These are phyloP conservation scores for Anthopleura xanthogrammica DNA, from an alignment of 92 coral and sea anemone genomes.

Conservation along the genomic window DNA sequence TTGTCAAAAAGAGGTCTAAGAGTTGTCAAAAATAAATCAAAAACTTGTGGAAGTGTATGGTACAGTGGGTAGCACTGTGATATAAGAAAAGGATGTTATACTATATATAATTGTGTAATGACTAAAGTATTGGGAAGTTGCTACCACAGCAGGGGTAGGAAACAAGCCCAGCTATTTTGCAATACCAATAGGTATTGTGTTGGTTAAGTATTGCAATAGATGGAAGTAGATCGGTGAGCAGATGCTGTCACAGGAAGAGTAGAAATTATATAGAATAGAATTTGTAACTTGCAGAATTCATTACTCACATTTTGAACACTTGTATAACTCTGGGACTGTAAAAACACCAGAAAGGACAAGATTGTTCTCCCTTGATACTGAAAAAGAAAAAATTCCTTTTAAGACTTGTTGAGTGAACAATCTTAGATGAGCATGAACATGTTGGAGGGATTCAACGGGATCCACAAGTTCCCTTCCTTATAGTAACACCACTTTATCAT, in stretches of 20 bases:
- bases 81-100: too few relatives aligned
- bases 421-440: too few relatives aligned
- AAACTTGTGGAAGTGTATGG: too few relatives aligned
- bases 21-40: too few relatives aligned
- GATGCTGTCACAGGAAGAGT: background rate
- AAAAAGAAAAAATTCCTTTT: background rate
- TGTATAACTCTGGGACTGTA: slow-evolving; percentile 90
- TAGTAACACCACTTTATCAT: too few relatives aligned
- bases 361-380: slow-evolving; percentile 81
- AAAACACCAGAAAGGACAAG: slow-evolving; percentile 97
- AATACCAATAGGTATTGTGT: background rate
- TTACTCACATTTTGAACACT: slow-evolving; percentile 89
- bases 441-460: too few relatives aligned
- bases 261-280: background rate
- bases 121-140: background rate
- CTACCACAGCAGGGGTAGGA: background rate
- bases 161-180: background rate
- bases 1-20: too few relatives aligned
- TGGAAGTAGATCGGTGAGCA: background rate
- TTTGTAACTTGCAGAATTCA: background rate
- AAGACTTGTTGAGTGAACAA: background rate
- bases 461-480: too few relatives aligned
- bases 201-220: background rate
- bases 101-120: background rate
- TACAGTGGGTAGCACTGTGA: too few relatives aligned